Base-by-base conservation (phyloP, 2,113 vertebrate genomes). In the Vidua chalybeata region DNA sequence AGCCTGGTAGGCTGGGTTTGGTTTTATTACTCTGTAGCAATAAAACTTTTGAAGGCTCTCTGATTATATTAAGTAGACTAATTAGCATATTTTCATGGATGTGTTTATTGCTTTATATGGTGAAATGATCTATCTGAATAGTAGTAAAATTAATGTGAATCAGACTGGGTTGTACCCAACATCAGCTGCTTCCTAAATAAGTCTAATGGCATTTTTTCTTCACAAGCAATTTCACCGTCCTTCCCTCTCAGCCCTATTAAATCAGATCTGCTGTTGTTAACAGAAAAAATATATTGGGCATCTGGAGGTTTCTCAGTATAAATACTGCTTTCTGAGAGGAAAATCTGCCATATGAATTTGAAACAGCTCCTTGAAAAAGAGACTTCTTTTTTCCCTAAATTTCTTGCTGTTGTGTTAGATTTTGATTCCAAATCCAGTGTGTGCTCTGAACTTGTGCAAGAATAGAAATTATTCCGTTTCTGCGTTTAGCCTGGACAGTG, bases 1-100 rank as follows among this genome's bases (percentile, higher is more conserved):
- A 98, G 94, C 89, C 96, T 98, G 97, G 97, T 98, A 96, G 77
- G 72, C 46, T 72, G n/a, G 31, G 33, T 85, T 74, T 62, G 66
- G 30, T 23, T 59, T 90, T 59, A 30, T 10, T 91, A 24, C 33
- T 84, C 37, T 80, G 12, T 66, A 59, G 45, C 62, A 46, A 20
- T 46, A 64, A 54, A 77, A 15, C 55, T 92, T 7, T 0, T 23
- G 43, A 75, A 68, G 26, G 23, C 28, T 79, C 33, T 85, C 7
- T 79, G 30, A 30, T 75, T 56, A 13, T 56, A 37, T 37, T 54
- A 46, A 51, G n/a, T 61, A 77, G 49, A 66, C 55, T 46, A 55
- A 72, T 45, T 6, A 90, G 10, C 33, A 11, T 46, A 12, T 75
- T 88, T 84, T 76, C 10, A 7, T 66, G 24, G 37, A 21, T 80